Conservation (phyloP, 2,113 vertebrate species). For the Psettodes erumei region DNA sequence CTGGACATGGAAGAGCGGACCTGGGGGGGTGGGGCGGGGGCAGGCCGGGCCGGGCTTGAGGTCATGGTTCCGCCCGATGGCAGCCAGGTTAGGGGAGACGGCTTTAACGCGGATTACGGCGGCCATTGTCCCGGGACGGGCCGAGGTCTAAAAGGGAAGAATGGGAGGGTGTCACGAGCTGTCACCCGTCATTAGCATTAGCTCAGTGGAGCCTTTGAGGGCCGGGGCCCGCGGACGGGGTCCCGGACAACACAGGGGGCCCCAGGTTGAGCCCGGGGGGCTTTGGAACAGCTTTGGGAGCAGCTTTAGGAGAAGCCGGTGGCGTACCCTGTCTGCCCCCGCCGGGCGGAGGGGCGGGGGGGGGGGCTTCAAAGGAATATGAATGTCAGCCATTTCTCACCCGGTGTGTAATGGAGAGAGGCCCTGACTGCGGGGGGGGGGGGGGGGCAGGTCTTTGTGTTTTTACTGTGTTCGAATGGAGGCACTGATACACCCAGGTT, state of each 20-base stretch:
- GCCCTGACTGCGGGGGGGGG: constrained; percentile 31
- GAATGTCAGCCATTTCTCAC: constrained; percentile 83
- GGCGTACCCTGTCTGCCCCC: constrained; percentile 73
- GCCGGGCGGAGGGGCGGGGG: too few species aligned
- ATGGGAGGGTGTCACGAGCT: constrained; percentile 87
- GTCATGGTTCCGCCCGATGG: constrained; percentile 80
- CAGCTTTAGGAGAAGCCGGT: constrained; percentile 75
- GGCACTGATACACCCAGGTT: background rate
- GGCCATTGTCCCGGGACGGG: constrained; percentile 83
- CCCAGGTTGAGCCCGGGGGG: constrained; percentile 77
- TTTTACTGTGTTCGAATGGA: constrained; percentile 24
- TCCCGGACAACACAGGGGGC: constrained; percentile 76
- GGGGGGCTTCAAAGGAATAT: constrained; percentile 80
- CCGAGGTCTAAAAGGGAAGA: constrained; percentile 86
- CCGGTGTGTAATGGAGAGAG: constrained; percentile 73
- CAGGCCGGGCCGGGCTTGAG: constrained; percentile 65
- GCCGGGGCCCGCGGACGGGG: constrained; percentile 71
- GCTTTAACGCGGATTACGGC: constrained; percentile 88
- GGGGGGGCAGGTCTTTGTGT: constrained; percentile 14
- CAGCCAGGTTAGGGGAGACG: constrained; percentile 81
- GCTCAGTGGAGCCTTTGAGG: constrained; percentile 87
- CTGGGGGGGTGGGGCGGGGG: too few species aligned
- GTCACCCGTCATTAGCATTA: constrained; percentile 87
- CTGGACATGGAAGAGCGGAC: too few species aligned
- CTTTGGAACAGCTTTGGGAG: constrained; percentile 73